Base-by-base conservation (phyloP, 1,140 invertebrate genomes). In the Halictus rubicundus region DNA sequence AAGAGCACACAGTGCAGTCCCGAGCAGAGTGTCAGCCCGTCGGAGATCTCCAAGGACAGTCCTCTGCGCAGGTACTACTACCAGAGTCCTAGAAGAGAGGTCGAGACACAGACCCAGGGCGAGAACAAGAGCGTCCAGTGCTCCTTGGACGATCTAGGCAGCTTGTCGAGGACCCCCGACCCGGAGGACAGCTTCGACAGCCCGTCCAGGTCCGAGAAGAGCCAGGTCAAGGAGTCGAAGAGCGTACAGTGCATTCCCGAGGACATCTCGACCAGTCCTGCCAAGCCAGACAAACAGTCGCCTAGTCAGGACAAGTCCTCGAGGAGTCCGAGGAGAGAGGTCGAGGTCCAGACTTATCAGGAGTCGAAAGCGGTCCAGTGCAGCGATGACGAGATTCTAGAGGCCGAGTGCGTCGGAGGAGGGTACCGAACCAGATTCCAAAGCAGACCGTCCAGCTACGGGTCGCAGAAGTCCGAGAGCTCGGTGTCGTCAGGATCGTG, bases 51-150 rank as follows among this genome's bases (percentile, higher is more conserved):
- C 10, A 68, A 32, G 1, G 60, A 68, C 32, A 72, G 69, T 10
- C 39, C 72, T 0, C 39, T 78, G 25, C 59, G 61, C 5, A 76
- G 49, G 2, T 60, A 68, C 57, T 60, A 68, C 57, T 81, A 81
- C 3, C 85, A 86, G 46, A 92, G 90, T 32, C 91, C 90, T 0
- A 81, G 79, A 9, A 88, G 77, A 16, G 91, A 92, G 57, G 91
- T 90, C 7, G 71, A 92, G 32, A 92, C 91, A 0, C 91, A 92
- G 42, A 92, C 91, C 0, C 90, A 92, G 25, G 91, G 90, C 0
- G 91, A 92, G 75, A 86, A 88, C 66, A 92, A 92, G 39, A 87
- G 87, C 10, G 89, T 91, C 2, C 91, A 92, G 78, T 92, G 91
- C 37, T 90, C 81, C 0, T 37, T 90, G 27, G 88, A 91, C 16